Conservation (phyloP, 2,797 vertebrate genomes). For the Ptychobarbus kaznakovi region DNA sequence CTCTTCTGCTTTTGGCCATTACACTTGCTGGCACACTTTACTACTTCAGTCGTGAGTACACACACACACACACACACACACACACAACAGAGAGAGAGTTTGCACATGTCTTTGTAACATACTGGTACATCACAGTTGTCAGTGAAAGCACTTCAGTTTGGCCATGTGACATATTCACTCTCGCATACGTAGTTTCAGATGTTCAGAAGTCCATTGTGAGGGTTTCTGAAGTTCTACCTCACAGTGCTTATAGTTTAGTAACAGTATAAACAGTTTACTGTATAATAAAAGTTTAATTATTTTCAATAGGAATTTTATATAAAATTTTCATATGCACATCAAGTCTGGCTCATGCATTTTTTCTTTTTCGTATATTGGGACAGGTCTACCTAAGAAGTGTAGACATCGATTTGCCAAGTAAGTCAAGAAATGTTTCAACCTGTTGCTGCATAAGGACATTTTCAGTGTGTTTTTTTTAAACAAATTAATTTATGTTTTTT, state of each 20-base stretch:
- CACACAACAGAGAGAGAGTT: background rate
- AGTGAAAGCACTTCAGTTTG: background rate
- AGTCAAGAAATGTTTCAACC: conserved; percentile 50
- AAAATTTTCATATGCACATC: background rate
- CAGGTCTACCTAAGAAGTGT: conserved; percentile 81
- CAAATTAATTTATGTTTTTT: background rate
- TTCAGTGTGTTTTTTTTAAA: background rate
- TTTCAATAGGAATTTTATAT: background rate
- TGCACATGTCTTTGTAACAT: background rate
- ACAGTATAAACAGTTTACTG: background rate
- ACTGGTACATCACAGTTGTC: background rate
- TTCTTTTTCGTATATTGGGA: background rate
- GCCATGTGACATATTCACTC: background rate
- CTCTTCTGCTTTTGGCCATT: conserved; percentile 59
- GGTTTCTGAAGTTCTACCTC: background rate
- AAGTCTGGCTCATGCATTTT: background rate
- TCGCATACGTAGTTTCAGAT: background rate
- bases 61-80: background rate
- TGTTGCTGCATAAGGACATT: background rate
- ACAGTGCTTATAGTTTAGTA: background rate
- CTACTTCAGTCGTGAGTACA: conserved; percentile 79
- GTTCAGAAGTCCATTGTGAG: background rate
- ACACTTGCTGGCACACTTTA: conserved; percentile 67
- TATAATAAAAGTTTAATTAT: background rate
- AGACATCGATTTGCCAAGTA: conserved; percentile 75